A percentile compares a stretch with the other conserved stretches of the same genome.
phyloP scores from a whole-genome alignment of 2,888 invertebrate genomes.

The Anodontia alba region DNA sequence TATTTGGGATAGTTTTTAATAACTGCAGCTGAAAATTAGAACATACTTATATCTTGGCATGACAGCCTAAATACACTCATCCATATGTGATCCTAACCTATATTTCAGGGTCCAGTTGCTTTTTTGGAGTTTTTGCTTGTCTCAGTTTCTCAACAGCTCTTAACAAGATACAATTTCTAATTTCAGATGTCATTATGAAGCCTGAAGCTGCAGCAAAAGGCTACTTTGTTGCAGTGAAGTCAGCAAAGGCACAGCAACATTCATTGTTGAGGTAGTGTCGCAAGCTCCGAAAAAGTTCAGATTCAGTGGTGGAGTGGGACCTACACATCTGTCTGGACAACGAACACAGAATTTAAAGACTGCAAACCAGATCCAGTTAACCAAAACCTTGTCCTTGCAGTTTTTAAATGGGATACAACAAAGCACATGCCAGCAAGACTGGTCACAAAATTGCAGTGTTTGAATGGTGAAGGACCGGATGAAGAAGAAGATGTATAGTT shows the following conservation, averaged over 20 bases:
- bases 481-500: neutral
- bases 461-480: neutral
- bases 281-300: neutral
- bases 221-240: neutral
- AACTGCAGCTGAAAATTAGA: no score
- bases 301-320: neutral
- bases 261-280: neutral
- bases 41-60: no score
- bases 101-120: no score
- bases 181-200: neutral
- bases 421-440: neutral
- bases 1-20: no score
- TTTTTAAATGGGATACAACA: conserved; percentile 1
- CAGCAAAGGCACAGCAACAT: neutral
- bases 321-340: neutral
- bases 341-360: neutral
- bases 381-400: neutral
- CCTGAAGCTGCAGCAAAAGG: neutral
- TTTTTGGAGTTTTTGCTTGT: no score
- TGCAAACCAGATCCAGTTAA: neutral
- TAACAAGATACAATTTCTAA: no score
- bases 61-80: no score
- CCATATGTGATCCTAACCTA: no score
- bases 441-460: neutral
- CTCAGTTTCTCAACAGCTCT: no score